These are phyloP conservation scores for Halcyon senegalensis DNA, from an alignment of 2,113 vertebrate genomes.

Conservation along the genomic window DNA sequence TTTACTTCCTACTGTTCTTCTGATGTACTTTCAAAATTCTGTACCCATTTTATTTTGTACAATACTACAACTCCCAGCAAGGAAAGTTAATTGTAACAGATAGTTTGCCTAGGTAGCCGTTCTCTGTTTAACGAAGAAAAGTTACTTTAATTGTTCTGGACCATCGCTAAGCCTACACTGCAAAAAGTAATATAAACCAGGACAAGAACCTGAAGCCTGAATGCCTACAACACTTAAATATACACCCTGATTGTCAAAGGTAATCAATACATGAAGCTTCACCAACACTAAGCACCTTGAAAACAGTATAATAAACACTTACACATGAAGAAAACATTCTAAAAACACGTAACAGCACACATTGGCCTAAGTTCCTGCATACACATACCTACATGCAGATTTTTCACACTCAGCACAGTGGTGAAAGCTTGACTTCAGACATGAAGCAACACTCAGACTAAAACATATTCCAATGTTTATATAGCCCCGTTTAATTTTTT, in stretches of 20 bases:
- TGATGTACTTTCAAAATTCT: background rate
- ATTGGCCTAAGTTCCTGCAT: background rate
- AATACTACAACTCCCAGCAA: background rate
- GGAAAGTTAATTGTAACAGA: background rate
- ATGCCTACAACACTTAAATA: background rate
- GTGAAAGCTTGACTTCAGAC: background rate
- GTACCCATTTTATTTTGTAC: background rate
- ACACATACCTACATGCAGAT: background rate
- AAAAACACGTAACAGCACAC: background rate
- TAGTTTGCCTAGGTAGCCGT: background rate
- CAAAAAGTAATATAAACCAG: background rate
- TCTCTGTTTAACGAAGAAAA: background rate
- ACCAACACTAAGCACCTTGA: background rate
- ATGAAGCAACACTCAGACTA: background rate
- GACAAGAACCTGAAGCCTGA: background rate
- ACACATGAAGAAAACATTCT: background rate
- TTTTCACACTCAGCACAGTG: background rate
- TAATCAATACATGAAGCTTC: background rate
- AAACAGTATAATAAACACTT: background rate
- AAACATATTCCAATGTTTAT: background rate
- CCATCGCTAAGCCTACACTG: background rate
- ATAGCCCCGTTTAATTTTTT: background rate
- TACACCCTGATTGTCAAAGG: background rate
- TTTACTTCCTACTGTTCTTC: background rate
- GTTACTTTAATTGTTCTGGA: background rate